Conservation (phyloP, 2,888 invertebrate genomes). For the Pardosa pseudoannulata region DNA sequence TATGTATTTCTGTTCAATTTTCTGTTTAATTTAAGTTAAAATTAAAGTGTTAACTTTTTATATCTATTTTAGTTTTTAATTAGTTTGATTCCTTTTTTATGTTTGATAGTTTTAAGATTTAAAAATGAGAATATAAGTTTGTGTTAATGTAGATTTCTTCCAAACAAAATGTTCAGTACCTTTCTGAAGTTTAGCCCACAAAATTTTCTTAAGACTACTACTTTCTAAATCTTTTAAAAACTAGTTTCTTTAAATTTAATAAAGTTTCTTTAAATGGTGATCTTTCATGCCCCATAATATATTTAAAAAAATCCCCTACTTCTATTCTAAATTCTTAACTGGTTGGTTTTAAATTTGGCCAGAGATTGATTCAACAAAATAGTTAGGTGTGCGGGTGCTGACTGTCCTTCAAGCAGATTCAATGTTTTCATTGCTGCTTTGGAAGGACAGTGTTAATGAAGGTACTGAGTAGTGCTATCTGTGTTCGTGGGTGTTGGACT, state of each 20-base stretch:
- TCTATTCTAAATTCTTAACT: slow-evolving; percentile 17
- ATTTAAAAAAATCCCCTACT: too few species aligned
- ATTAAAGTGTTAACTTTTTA: not conserved
- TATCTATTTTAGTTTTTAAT: not conserved
- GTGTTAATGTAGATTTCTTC: slow-evolving; percentile 16
- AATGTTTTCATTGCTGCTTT: slow-evolving; percentile 46
- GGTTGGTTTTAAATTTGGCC: slow-evolving; percentile 52
- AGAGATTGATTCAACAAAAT: slow-evolving; percentile 35
- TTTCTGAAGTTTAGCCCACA: not conserved
- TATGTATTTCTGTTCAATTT: not conserved
- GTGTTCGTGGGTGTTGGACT: slow-evolving; percentile 49
- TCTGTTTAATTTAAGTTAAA: too few species aligned
- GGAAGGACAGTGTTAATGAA: slow-evolving; percentile 67
- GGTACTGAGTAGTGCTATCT: slow-evolving; percentile 23
- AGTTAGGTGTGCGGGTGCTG: slow-evolving; percentile 62
- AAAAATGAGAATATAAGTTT: too few species aligned
- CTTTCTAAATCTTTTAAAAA: too few species aligned
- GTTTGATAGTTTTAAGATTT: not conserved
- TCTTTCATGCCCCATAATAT: too few species aligned
- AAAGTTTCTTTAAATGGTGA: too few species aligned
- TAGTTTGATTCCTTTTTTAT: not conserved
- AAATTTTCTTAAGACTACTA: too few species aligned
- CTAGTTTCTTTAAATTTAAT: too few species aligned
- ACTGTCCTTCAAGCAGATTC: slow-evolving; percentile 66
- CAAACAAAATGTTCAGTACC: slow-evolving; percentile 5